A percentile compares a stretch with the other conserved stretches of the same genome.
phyloP scores from a whole-genome alignment of 2,888 invertebrate species.

The Drosophila affinis region DNA sequence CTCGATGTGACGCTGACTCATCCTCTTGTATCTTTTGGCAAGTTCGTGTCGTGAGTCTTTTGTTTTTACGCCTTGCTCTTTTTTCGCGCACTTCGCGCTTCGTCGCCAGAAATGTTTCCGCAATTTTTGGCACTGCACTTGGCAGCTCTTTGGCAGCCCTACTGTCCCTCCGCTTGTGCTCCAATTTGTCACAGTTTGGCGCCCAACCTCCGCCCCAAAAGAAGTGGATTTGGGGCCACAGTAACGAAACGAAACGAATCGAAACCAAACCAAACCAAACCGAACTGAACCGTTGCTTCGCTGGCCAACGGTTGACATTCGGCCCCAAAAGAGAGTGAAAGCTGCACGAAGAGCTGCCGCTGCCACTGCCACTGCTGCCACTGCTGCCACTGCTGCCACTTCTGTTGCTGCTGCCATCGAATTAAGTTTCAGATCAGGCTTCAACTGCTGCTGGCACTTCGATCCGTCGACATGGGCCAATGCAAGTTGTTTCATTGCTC shows the following conservation, averaged over 20 bases:
- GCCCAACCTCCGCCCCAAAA: constrained; percentile 30
- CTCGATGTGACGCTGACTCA: constrained; percentile 31
- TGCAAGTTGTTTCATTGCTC: constrained; percentile 62
- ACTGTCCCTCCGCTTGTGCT: constrained; percentile 36
- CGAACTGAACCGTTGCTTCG: neutral
- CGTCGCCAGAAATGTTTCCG: constrained; percentile 61
- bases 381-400: too few species aligned
- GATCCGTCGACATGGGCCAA: constrained; percentile 70
- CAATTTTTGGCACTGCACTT: constrained; percentile 71
- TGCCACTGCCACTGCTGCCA: too few species aligned
- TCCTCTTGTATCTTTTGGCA: constrained; percentile 27
- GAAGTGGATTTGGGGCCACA: constrained; percentile 4
- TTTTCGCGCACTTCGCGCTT: constrained; percentile 29
- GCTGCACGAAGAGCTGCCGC: constrained; percentile 62
- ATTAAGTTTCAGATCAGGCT: constrained; percentile 73
- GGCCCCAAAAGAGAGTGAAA: constrained; percentile 76
- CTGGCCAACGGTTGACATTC: constrained; percentile 62
- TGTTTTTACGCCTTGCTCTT: constrained; percentile 50
- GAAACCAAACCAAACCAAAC: constrained; percentile 1
- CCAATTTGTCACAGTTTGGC: constrained; percentile 62
- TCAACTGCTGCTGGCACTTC: constrained; percentile 39
- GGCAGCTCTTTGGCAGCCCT: constrained; percentile 35
- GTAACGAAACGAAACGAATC: constrained; percentile 1
- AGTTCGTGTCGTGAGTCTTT: constrained; percentile 74
- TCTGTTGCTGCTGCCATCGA: constrained; percentile 35